These are phyloP conservation scores for Oceanodroma tethys DNA, from an alignment of 2,113 vertebrate species.

Conservation along the genomic window DNA sequence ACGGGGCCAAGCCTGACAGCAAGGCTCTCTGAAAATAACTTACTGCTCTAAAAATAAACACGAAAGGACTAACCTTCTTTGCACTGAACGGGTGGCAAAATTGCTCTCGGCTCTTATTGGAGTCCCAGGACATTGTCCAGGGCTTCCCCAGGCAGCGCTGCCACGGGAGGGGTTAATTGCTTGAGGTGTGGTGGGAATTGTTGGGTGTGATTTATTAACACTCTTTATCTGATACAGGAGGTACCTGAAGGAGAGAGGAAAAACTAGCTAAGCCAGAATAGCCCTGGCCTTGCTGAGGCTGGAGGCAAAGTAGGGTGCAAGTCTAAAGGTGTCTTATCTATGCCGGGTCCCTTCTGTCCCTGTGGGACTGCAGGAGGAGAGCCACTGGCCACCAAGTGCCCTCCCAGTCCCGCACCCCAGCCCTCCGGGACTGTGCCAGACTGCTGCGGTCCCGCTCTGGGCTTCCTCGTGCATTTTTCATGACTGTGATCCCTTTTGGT, in stretches of 20 bases:
- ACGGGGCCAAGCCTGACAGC: not conserved
- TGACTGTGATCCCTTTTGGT: not conserved
- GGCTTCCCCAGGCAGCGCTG: not conserved
- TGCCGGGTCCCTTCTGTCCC: not conserved
- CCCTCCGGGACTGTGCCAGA: not conserved
- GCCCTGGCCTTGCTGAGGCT: not conserved
- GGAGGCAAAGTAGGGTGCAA: not conserved
- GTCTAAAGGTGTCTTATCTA: not conserved
- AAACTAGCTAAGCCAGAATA: not conserved
- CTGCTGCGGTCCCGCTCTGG: not conserved
- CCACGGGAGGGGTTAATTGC: not conserved
- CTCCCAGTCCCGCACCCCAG: not conserved
- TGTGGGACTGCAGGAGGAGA: not conserved
- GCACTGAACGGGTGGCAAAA: not conserved
- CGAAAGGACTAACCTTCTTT: not conserved
- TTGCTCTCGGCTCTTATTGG: not conserved
- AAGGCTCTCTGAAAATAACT: not conserved
- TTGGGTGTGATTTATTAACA: not conserved
- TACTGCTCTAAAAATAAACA: constrained; percentile 10
- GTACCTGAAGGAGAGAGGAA: not conserved
- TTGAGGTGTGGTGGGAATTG: not conserved
- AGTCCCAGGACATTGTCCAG: not conserved
- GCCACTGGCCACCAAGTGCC: not conserved
- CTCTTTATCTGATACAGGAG: not conserved
- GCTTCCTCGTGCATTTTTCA: not conserved